phyloP scores from a whole-genome alignment of 2,113 vertebrate species.

The Paramisgurnus dabryanus region DNA sequence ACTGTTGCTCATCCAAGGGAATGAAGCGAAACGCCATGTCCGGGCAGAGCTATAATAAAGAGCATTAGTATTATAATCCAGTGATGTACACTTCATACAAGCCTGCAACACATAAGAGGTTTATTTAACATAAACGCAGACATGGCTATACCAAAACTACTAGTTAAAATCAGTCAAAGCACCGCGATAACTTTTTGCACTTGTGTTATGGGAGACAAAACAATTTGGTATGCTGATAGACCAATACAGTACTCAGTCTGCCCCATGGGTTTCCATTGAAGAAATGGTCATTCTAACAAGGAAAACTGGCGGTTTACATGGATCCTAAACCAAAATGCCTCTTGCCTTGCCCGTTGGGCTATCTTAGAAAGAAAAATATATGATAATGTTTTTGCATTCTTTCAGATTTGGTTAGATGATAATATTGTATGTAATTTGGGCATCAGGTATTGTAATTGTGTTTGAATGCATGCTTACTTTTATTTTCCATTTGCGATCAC shows the following conservation, averaged over 20 bases:
- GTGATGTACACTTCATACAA: neutral
- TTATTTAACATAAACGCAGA: neutral
- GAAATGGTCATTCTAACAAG: no score
- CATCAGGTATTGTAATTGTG: no score
- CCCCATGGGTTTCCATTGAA: no score
- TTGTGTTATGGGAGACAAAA: neutral
- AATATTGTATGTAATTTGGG: no score
- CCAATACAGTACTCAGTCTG: no score
- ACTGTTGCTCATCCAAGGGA: conserved; percentile 3
- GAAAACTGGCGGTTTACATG: neutral
- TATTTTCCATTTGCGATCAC: no score
- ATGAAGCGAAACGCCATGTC: neutral
- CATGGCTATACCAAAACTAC: neutral
- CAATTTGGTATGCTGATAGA: neutral
- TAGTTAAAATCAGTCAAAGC: neutral
- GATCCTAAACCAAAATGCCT: no score
- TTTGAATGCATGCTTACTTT: no score
- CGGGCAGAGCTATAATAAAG: neutral
- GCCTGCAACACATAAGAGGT: neutral
- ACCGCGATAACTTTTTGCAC: neutral
- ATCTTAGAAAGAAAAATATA: no score
- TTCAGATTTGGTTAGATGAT: no score
- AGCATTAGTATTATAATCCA: neutral
- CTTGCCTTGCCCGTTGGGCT: no score
- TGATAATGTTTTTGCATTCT: no score